Base-by-base conservation (phyloP, 2,888 invertebrate species). In the Icerya purchasi region DNA sequence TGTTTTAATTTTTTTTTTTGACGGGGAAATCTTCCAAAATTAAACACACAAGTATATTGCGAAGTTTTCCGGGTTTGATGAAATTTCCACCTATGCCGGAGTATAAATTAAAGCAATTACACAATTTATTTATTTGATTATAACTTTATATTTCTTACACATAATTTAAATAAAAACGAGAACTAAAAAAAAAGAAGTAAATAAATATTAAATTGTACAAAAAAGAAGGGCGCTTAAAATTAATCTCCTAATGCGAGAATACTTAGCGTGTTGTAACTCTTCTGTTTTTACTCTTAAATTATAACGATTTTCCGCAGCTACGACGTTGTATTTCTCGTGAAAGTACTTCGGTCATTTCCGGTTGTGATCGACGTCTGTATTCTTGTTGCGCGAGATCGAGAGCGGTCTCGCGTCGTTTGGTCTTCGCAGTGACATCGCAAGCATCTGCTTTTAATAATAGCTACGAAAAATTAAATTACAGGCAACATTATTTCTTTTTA, bases 381-480 rank as follows among this genome's bases (percentile, higher is more conserved):
- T 65, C 65, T 50, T 66, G 65, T 58, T 66, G 65, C 3, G 67
- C 67, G 22, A 66, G 53, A 55, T 67, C 67, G 18, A 66, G 57
- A 3, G 66, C 64, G 1, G 65, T 64, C 52, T 62, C 63, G 8
- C 61, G 60, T 55, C 58, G 53, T 53, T 60, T 60, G 3, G 60
- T 60, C 2, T 51, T 36, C 3, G 57, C 60, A 23, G 61, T 61
- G n/a, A 65, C 56, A 58, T 66, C 65, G 54, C 65, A 65, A 14
- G 62, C 21, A 53, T 66, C 65, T 1, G 65, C 63, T 50, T 64
- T 60, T 50, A 67, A 61, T 22, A 67, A 60, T 56, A 66, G 58
- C 67, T 67, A 63, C 3, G 61, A 61, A 51, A 56, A 51, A 60
- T 54, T n/a, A n/a, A n/a, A n/a, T n/a, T n/a, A n/a, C n/a, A n/a